Percentiles rank a stretch among this genome's conserved stretches.
These are phyloP conservation scores for Mionectes macconnelli DNA, from an alignment of 2,113 vertebrate genomes.

Conservation along the genomic window DNA sequence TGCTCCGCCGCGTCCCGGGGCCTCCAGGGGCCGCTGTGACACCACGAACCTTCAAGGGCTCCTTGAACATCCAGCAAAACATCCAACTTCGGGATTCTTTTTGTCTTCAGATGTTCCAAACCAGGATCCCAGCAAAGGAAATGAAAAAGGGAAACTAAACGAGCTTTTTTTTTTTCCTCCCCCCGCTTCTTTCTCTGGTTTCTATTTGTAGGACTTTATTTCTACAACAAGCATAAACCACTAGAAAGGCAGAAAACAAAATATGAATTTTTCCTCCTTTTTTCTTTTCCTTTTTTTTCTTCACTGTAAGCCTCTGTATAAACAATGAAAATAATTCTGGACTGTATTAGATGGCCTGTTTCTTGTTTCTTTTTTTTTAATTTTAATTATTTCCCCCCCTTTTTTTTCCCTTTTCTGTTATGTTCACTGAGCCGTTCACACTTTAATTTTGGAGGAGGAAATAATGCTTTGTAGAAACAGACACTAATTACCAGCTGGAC, in stretches of 20 bases:
- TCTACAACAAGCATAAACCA: conserved; percentile 38
- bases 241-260: conserved; percentile 34
- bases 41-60: neutral
- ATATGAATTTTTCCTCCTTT: neutral
- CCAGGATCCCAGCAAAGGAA: conserved; percentile 55
- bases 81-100: neutral
- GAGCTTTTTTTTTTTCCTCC: neutral
- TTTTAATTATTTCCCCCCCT: neutral
- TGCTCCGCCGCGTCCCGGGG: neutral
- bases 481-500: neutral
- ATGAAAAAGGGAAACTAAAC: conserved; percentile 56
- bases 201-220: conserved; percentile 47
- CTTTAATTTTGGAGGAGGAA: neutral
- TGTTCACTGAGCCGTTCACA: neutral
- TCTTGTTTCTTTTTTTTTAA: neutral
- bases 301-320: conserved; percentile 19
- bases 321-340: neutral
- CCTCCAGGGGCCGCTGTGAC: conserved; percentile 70
- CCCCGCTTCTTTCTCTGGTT: neutral
- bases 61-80: neutral
- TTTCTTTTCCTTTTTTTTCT: neutral
- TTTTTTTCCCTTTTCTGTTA: neutral
- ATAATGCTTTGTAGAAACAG: neutral
- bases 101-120: conserved; percentile 47
- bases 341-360: neutral